Conservation (phyloP, 2,888 invertebrate species). For the Eilema griseolum region DNA sequence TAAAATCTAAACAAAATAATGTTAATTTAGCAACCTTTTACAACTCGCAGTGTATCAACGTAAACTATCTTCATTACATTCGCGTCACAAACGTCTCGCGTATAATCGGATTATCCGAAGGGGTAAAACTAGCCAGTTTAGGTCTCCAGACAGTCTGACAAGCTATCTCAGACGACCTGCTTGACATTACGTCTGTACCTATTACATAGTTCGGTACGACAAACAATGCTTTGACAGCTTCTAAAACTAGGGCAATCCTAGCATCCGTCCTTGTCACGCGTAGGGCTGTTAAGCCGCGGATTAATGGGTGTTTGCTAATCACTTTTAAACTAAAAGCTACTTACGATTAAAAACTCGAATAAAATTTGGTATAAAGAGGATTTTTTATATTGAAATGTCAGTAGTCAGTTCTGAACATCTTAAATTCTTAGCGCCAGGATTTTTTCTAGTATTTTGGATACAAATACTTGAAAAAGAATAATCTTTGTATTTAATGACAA, state of each 20-base stretch:
- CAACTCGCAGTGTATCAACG: neutral
- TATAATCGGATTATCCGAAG: conserved; percentile 48
- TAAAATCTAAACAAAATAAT: neutral
- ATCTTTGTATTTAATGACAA: neutral
- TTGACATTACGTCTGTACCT: conserved; percentile 64
- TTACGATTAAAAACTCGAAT: conserved; percentile 15
- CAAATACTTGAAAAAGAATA: no score
- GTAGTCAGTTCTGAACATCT: neutral
- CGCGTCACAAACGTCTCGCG: conserved; percentile 33
- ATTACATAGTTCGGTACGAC: conserved; percentile 66
- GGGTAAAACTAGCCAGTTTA: conserved; percentile 42
- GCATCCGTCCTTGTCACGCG: conserved; percentile 74
- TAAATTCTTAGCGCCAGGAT: neutral
- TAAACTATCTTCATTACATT: conserved; percentile 7
- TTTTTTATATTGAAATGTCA: neutral
- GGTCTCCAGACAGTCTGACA: conserved; percentile 69
- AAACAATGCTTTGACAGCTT: conserved; percentile 80
- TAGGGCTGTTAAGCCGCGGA: conserved; percentile 56
- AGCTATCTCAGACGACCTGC: conserved; percentile 54
- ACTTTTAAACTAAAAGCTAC: conserved; percentile 33
- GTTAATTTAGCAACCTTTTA: neutral
- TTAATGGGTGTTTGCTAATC: conserved; percentile 38
- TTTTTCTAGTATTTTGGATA: neutral
- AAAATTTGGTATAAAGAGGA: neutral
- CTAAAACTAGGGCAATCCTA: conserved; percentile 80